A percentile compares a stretch with the other conserved stretches of the same genome.
Conservation (phyloP, 1,140 invertebrate genomes). For the Trichomalopsis sarcophagae region DNA sequence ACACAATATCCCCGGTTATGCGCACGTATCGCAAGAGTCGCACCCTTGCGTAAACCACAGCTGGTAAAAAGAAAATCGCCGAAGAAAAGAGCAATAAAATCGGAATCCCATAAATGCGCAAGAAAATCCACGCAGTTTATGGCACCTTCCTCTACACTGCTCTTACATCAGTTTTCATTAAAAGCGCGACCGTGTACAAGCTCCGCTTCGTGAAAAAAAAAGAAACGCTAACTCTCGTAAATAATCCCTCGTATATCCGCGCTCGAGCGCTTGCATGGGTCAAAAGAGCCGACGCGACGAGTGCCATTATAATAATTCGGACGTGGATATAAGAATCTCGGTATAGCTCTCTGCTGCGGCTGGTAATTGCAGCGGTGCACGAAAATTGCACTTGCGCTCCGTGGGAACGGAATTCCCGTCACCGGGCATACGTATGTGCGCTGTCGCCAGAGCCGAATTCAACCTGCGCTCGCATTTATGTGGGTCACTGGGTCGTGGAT, state of each 20-base stretch:
- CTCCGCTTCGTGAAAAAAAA: neutral
- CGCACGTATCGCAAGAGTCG: neutral
- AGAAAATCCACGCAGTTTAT: neutral
- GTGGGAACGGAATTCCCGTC: slow-evolving; percentile 43
- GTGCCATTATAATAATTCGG: slow-evolving; percentile 16
- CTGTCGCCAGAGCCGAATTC: slow-evolving; percentile 3
- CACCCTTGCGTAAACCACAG: neutral
- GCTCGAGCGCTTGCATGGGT: neutral
- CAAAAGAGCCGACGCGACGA: neutral
- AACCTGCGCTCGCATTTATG: neutral
- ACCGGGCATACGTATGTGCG: neutral
- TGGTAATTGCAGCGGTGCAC: neutral
- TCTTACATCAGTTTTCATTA: slow-evolving; percentile 14
- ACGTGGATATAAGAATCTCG: neutral
- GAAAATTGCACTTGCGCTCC: slow-evolving; percentile 21
- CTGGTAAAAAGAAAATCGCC: neutral
- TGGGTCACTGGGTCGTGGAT: slow-evolving; percentile 39
- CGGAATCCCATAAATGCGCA: neutral
- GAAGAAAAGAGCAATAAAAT: neutral
- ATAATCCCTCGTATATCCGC: neutral
- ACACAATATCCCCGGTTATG: too few species aligned
- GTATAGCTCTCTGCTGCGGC: too few species aligned
- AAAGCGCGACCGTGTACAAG: neutral
- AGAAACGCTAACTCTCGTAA: neutral
- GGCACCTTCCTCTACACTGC: neutral